Percentiles rank a stretch among this genome's conserved stretches.
Conservation (phyloP, 2,888 invertebrate species). For the Euplexia lucipara region DNA sequence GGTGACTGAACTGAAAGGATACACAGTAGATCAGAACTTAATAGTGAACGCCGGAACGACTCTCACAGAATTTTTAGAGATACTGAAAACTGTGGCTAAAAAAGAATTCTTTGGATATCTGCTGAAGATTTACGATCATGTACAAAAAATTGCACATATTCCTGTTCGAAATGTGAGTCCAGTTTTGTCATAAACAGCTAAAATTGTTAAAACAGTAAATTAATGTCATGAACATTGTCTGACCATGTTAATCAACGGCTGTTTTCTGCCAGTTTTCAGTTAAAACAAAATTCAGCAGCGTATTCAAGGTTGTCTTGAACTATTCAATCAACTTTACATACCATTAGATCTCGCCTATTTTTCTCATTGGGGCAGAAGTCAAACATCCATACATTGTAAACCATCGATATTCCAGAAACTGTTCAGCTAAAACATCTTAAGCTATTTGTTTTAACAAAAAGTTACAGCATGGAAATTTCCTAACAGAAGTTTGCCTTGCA, state of each 20-base stretch:
- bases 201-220: too few species aligned
- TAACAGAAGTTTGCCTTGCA: slow-evolving; percentile 39
- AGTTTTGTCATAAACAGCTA: too few species aligned
- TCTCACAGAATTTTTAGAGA: slow-evolving; percentile 87
- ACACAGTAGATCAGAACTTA: slow-evolving; percentile 79
- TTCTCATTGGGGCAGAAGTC: too few species aligned
- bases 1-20: slow-evolving; percentile 89
- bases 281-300: too few species aligned
- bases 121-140: slow-evolving; percentile 90
- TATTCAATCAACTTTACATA: too few species aligned
- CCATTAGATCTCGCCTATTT: too few species aligned
- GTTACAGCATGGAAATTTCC: slow-evolving; percentile 30
- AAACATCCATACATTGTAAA: not conserved
- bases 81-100: slow-evolving; percentile 74
- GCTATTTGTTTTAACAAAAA: slow-evolving; percentile 11
- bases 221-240: too few species aligned
- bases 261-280: too few species aligned
- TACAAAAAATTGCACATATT: slow-evolving; percentile 92
- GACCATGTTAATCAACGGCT: too few species aligned
- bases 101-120: slow-evolving; percentile 90
- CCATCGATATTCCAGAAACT: not conserved
- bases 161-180: slow-evolving; percentile 93
- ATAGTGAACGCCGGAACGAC: slow-evolving; percentile 90
- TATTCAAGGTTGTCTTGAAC: too few species aligned
- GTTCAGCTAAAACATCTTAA: not conserved